These are phyloP conservation scores for Potamarius usumacintae DNA, from an alignment of 2,113 vertebrate species.

Conservation along the genomic window DNA sequence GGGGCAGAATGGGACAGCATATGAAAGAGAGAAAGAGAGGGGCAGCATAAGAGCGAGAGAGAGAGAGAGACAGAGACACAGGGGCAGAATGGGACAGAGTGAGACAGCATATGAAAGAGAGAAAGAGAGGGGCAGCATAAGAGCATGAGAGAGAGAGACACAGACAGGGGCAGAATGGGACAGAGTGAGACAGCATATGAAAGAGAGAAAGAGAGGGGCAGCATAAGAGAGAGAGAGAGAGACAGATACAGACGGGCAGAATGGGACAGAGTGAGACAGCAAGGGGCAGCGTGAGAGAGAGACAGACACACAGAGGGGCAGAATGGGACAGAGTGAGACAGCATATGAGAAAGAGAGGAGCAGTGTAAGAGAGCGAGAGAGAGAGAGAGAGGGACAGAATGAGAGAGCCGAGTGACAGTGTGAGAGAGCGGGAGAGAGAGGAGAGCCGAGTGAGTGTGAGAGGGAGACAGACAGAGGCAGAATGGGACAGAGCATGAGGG, in stretches of 20 bases:
- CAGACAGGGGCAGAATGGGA: too few relatives aligned
- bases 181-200: too few relatives aligned
- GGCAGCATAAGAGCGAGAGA: too few relatives aligned
- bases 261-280: neutral
- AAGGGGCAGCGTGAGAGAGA: neutral
- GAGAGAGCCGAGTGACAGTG: neutral
- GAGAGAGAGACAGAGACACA: too few relatives aligned
- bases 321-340: neutral
- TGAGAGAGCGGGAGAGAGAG: neutral
- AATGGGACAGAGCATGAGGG: neutral
- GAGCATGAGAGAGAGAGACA: too few relatives aligned
- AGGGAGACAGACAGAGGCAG: neutral
- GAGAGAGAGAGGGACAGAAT: neutral
- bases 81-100: neutral
- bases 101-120: neutral
- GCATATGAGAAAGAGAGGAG: neutral
- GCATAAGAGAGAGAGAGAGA: too few relatives aligned
- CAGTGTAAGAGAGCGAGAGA: too few relatives aligned
- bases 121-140: rapidly evolving
- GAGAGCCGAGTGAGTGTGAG: too few relatives aligned
- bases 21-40: neutral
- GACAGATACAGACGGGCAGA: too few relatives aligned
- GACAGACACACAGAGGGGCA: neutral
- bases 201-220: neutral
- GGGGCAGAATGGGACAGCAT: too few relatives aligned